phyloP scores from a whole-genome alignment of 2,888 invertebrate genomes.

The Synanthedon tipuliformis region DNA sequence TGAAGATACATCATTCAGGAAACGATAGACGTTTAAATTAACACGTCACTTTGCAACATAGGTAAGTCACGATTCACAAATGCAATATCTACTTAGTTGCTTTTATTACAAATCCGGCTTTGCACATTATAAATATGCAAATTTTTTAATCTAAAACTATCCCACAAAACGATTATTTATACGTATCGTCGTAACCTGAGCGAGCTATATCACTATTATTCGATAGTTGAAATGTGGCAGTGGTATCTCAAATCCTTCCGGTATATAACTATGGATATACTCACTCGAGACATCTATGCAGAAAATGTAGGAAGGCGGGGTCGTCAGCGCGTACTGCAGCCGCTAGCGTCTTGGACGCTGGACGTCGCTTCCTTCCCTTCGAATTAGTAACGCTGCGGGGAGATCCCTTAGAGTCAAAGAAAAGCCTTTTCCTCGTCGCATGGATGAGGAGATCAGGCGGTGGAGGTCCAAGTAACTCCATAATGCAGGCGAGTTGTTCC shows the following conservation, averaged over 20 bases:
- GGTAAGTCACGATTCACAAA: too few relatives aligned
- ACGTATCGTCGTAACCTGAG: too few relatives aligned
- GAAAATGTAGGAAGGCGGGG: slow-evolving; percentile 89
- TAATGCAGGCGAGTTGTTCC: slow-evolving; percentile 95
- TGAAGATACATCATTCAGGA: not conserved
- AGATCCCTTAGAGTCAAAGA: slow-evolving; percentile 92
- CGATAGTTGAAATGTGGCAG: too few relatives aligned
- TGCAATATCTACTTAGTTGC: too few relatives aligned
- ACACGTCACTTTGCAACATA: not conserved
- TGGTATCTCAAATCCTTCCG: too few relatives aligned
- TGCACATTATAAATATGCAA: too few relatives aligned
- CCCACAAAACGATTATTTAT: too few relatives aligned
- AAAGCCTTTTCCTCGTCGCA: slow-evolving; percentile 86
- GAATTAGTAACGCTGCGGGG: slow-evolving; percentile 93
- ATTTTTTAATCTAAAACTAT: too few relatives aligned
- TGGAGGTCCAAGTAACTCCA: slow-evolving; percentile 94
- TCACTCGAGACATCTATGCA: slow-evolving; percentile 91
- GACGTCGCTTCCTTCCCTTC: slow-evolving; percentile 91
- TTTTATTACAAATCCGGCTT: too few relatives aligned
- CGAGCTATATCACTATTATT: too few relatives aligned
- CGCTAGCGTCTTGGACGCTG: slow-evolving; percentile 84
- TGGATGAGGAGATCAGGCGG: slow-evolving; percentile 87
- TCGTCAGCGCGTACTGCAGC: slow-evolving; percentile 88
- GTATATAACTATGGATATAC: slow-evolving; percentile 34
- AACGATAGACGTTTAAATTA: not conserved